Base-by-base conservation (phyloP, 2,888 invertebrate genomes). In the Caenorhabditis becei region DNA sequence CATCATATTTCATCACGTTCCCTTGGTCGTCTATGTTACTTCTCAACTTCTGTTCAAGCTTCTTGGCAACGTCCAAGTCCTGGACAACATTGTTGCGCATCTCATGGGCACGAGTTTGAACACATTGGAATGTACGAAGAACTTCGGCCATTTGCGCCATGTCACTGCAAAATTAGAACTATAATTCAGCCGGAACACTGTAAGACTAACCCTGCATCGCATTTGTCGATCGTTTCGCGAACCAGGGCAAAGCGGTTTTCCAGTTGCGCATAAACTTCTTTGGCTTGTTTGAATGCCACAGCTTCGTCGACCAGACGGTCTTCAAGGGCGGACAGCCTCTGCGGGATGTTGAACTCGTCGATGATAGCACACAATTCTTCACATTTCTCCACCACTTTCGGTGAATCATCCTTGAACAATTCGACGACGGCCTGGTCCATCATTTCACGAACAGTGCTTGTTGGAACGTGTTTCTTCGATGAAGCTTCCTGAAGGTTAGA, bases 101-200 rank as follows among this genome's bases (percentile, higher is more conserved):
- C 0, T n/a, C 35, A 37, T 24, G 14, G 7, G 51, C 32, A 11
- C 41, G 59, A n/a, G n/a, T 20, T 10, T 62, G 32, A 5, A 54
- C 28, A 23, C 20, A 3, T 18, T 24, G 5, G 58, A 20, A 71
- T 0, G 24, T 16, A 0, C 2, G 20, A 8, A 61, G 24, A 4
- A 71, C 3, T n/a, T 56, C 61, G 0, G 61, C 16, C 18, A 71
- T 61, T 53, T 51, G 32, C 0, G 28, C 23, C 16, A 47, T 8
- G 35, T 61, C 70, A 1, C 70, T 71, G 53, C 32, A 70, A 70
- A 59, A n/a, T n/a, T n/a, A n/a, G n/a, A n/a, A n/a, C n/a, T n/a
- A n/a, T n/a, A n/a, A n/a, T n/a, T n/a, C n/a, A n/a, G n/a, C n/a
- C n/a, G n/a, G n/a, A n/a, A n/a, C n/a, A n/a, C n/a, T n/a, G n/a